These are phyloP conservation scores for Trichonephila clavata DNA, from an alignment of 1,140 invertebrate genomes.

Conservation along the genomic window DNA sequence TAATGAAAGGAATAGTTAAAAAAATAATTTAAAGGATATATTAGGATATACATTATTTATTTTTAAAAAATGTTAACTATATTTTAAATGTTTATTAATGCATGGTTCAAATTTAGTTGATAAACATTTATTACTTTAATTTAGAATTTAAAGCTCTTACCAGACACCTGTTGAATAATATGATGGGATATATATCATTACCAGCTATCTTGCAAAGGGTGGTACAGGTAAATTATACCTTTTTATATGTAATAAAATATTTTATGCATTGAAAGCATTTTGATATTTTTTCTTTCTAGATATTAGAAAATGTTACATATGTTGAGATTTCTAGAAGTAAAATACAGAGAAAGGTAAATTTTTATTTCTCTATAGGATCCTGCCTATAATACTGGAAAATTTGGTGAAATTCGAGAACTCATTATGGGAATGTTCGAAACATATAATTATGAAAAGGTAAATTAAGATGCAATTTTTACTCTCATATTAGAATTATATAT, in stretches of 20 bases:
- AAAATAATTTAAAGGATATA: too few species aligned
- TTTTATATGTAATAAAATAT: background rate
- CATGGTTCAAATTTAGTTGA: too few species aligned
- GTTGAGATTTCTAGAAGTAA: too few species aligned
- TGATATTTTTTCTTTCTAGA: too few species aligned
- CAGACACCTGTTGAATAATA: constrained; percentile 83
- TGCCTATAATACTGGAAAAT: constrained; percentile 83
- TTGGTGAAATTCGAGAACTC: constrained; percentile 83
- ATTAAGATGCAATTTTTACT: background rate
- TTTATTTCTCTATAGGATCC: constrained; percentile 81
- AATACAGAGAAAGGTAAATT: background rate
- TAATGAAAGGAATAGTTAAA: too few species aligned
- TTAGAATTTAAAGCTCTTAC: constrained; percentile 81
- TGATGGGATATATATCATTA: constrained; percentile 85
- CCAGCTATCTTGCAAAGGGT: constrained; percentile 84
- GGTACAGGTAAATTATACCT: constrained; percentile 79
- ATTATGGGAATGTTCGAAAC: constrained; percentile 84
- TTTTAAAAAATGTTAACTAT: too few species aligned
- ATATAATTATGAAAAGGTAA: constrained; percentile 83
- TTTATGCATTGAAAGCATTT: background rate
- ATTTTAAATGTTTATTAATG: too few species aligned
- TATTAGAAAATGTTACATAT: too few species aligned
- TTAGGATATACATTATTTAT: too few species aligned
- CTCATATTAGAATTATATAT: too few species aligned
- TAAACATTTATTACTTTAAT: background rate